Evolutionary conservation across 2,797 vertebrate genomes (phyloP).

Genomic region (Luscinia luscinia): DNA sequence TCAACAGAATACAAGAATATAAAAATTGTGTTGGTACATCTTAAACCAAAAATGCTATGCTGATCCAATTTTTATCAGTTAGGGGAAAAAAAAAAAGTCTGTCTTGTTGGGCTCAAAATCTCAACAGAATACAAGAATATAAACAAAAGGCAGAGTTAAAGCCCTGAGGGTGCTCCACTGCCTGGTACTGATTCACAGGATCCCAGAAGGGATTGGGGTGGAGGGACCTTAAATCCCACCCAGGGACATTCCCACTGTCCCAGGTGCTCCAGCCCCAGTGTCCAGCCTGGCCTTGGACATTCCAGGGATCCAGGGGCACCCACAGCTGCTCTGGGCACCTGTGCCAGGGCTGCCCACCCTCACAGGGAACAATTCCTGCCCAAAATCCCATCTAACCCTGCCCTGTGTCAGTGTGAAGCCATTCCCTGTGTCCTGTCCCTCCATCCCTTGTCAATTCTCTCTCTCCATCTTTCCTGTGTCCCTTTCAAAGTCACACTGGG

Average conservation of each 20-base stretch:
- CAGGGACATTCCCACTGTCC: background rate
- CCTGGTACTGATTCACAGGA: background rate
- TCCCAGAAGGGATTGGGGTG: fast-evolving
- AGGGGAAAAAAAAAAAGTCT: background rate
- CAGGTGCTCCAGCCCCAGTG: background rate
- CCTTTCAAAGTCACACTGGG: background rate
- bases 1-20: background rate
- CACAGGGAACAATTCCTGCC: fast-evolving
- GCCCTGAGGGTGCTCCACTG: background rate
- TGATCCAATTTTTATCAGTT: background rate
- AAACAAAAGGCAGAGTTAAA: background rate
- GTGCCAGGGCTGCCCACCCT: background rate
- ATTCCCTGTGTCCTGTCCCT: background rate
- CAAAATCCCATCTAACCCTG: fast-evolving
- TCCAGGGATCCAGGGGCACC: background rate
- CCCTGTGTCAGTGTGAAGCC: fast-evolving
- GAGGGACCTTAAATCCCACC: fast-evolving
- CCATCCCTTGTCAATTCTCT: background rate
- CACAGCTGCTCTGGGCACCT: background rate
- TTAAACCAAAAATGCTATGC: background rate
- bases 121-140: background rate
- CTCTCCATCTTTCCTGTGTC: background rate
- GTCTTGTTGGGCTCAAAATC: background rate
- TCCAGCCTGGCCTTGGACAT: background rate
- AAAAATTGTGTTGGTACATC: background rate